These are phyloP conservation scores for Callitettix versicolor DNA, from an alignment of 1,140 invertebrate species.

Conservation along the genomic window DNA sequence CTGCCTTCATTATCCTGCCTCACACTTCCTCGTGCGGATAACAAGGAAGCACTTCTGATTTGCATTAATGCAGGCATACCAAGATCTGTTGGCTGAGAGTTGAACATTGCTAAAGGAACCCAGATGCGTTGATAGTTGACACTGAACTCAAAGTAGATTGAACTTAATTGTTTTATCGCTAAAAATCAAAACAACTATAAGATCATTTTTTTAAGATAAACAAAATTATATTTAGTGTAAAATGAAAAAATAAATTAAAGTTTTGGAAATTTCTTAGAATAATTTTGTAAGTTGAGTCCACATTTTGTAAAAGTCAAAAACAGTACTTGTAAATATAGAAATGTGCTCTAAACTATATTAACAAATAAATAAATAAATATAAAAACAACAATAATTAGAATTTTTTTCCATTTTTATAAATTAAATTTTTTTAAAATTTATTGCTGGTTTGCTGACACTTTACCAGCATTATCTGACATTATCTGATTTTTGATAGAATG, in stretches of 20 bases:
- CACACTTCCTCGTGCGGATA: slow-evolving; percentile 26
- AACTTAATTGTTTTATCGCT: slow-evolving; percentile 33
- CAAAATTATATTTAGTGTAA: slow-evolving; percentile 20
- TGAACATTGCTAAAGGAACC: slow-evolving; percentile 37
- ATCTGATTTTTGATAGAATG: too few relatives aligned
- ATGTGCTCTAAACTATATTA: too few relatives aligned
- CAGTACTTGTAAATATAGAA: too few relatives aligned
- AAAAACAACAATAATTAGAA: too few relatives aligned
- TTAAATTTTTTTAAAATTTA: too few relatives aligned
- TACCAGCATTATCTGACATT: too few relatives aligned
- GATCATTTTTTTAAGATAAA: slow-evolving; percentile 26
- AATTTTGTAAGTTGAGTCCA: neutral
- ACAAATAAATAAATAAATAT: too few relatives aligned
- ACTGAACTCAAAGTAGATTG: slow-evolving; percentile 39
- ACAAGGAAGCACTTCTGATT: slow-evolving; percentile 22
- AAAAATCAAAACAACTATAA: slow-evolving; percentile 32
- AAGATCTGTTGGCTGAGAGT: slow-evolving; percentile 37
- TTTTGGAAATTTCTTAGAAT: neutral
- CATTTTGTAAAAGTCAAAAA: neutral
- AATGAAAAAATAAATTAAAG: neutral
- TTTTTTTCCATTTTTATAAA: too few relatives aligned
- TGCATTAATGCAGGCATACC: slow-evolving; percentile 38
- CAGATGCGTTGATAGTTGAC: slow-evolving; percentile 40
- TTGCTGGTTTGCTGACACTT: too few relatives aligned
- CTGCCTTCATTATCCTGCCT: slow-evolving; percentile 27